Conservation (phyloP, 2,888 invertebrate species). For the Apotomis capreana region DNA sequence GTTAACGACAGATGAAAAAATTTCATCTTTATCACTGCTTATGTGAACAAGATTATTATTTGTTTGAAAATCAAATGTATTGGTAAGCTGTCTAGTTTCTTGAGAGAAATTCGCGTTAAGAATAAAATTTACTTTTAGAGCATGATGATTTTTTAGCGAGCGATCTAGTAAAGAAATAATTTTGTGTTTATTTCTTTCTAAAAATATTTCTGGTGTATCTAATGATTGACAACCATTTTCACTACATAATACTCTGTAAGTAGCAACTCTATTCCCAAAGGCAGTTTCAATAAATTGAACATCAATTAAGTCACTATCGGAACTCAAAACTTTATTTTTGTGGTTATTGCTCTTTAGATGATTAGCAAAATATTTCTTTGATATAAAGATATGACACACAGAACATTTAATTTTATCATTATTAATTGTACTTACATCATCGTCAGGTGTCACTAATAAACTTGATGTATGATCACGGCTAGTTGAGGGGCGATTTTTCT, state of each 20-base stretch:
- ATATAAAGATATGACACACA: background rate
- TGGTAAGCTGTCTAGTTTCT: too few relatives aligned
- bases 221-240: background rate
- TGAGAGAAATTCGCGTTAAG: background rate
- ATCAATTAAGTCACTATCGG: background rate
- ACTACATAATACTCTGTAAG: background rate
- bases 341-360: background rate
- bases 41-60: background rate
- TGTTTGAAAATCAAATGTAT: too few relatives aligned
- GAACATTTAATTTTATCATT: slow-evolving; percentile 11
- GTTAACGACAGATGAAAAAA: background rate
- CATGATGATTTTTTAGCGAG: background rate
- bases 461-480: too few relatives aligned
- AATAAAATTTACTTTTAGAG: background rate
- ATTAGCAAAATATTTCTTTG: background rate
- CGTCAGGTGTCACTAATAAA: too few relatives aligned
- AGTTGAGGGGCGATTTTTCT: too few relatives aligned
- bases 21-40: background rate
- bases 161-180: background rate
- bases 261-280: background rate
- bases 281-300: background rate
- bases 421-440: slow-evolving; percentile 9
- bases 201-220: background rate
- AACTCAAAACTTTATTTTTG: background rate
- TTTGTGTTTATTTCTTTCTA: slow-evolving; percentile 5